These are phyloP conservation scores for Diloba caeruleocephala DNA, from an alignment of 2,888 invertebrate genomes.

Conservation along the genomic window DNA sequence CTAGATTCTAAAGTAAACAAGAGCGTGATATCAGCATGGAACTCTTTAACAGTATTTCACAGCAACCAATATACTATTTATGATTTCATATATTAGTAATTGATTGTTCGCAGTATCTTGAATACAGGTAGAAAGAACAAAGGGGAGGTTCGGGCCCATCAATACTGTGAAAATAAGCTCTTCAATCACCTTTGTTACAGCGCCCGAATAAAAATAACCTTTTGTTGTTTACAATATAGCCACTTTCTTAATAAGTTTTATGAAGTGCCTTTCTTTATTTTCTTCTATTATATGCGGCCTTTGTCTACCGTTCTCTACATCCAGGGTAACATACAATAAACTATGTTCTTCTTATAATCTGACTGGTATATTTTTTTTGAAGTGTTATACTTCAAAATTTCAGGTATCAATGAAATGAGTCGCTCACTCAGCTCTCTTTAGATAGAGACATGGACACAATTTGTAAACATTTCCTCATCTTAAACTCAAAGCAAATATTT, in stretches of 20 bases:
- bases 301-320: neutral
- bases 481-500: constrained; percentile 56
- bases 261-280: constrained; percentile 30
- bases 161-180: constrained; percentile 29
- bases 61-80: constrained; percentile 10
- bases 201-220: constrained; percentile 23
- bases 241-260: constrained; percentile 34
- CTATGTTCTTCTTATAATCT: constrained; percentile 2
- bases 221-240: constrained; percentile 47
- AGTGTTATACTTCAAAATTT: too few relatives aligned
- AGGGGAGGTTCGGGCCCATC: constrained; percentile 21
- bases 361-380: too few relatives aligned
- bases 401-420: too few relatives aligned
- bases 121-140: constrained; percentile 28
- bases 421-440: too few relatives aligned
- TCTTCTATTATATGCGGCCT: constrained; percentile 11
- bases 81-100: constrained; percentile 15
- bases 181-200: constrained; percentile 34
- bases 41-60: neutral
- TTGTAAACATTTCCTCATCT: constrained; percentile 15
- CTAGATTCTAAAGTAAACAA: neutral
- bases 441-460: neutral
- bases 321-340: neutral
- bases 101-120: constrained; percentile 8
- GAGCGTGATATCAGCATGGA: neutral